Evolutionary conservation across 2,797 vertebrate genomes (phyloP).

Genomic region (Meriones psammophilus): DNA sequence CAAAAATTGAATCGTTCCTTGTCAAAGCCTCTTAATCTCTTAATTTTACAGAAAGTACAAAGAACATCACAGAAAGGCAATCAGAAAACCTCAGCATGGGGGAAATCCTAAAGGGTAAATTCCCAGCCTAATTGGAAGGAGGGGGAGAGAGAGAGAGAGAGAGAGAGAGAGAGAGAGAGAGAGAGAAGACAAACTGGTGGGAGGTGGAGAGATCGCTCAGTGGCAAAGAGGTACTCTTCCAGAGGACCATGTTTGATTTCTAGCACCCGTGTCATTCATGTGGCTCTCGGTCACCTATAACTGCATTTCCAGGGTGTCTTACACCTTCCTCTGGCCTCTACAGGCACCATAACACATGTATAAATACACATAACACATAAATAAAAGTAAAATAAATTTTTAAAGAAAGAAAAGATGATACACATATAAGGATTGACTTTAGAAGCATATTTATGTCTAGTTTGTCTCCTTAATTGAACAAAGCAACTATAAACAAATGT

Average conservation of each 20-base stretch:
- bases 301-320: background rate
- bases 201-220: background rate
- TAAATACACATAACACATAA: background rate
- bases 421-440: background rate
- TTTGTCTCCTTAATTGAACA: conserved; percentile 30
- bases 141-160: no score
- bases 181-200: background rate
- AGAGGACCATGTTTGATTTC: background rate
- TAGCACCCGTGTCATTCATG: no score
- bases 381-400: background rate
- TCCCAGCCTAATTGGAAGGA: background rate
- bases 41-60: background rate
- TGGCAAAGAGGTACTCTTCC: background rate
- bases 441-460: background rate
- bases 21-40: conserved; percentile 8
- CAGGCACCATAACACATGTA: background rate
- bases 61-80: conserved; percentile 7
- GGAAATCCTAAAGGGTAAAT: background rate
- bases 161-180: no score
- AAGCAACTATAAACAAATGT: background rate
- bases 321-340: background rate
- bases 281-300: background rate
- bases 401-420: background rate
- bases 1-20: conserved; percentile 29
- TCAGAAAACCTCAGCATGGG: background rate